Conservation (phyloP, 2,113 vertebrate species). For the Myanophis thanlyinensis region DNA sequence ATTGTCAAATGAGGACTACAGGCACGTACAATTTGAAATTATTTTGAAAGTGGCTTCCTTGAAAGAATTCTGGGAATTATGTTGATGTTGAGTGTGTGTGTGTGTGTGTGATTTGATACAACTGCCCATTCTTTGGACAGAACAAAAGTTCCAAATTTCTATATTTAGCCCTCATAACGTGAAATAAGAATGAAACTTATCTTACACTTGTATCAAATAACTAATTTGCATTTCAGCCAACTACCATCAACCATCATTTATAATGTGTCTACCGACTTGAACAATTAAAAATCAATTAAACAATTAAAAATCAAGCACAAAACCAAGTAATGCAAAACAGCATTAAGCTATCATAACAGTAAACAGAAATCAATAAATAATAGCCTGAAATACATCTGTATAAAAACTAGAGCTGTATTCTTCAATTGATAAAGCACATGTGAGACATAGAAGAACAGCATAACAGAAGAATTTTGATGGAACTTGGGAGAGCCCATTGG, state of each 20-base stretch:
- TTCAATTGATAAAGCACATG: not conserved
- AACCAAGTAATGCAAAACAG: not conserved
- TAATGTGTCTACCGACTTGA: not conserved
- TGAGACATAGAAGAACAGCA: too few relatives aligned
- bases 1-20: not conserved
- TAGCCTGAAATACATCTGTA: not conserved
- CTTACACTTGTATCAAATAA: not conserved
- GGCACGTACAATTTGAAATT: not conserved
- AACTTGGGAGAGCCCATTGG: not conserved
- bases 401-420: not conserved
- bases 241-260: not conserved
- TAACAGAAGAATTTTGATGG: not conserved
- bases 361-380: not conserved
- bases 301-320: not conserved
- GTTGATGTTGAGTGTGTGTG: not conserved
- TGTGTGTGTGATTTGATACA: not conserved
- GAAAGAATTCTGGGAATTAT: not conserved
- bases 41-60: not conserved
- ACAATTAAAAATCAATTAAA: too few relatives aligned
- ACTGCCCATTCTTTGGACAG: not conserved
- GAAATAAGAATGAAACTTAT: not conserved
- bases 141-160: not conserved
- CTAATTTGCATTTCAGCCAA: not conserved
- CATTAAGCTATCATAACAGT: not conserved
- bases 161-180: not conserved